Base-by-base conservation (phyloP, 2,888 invertebrate species). In the Heterodera filipjevi region DNA sequence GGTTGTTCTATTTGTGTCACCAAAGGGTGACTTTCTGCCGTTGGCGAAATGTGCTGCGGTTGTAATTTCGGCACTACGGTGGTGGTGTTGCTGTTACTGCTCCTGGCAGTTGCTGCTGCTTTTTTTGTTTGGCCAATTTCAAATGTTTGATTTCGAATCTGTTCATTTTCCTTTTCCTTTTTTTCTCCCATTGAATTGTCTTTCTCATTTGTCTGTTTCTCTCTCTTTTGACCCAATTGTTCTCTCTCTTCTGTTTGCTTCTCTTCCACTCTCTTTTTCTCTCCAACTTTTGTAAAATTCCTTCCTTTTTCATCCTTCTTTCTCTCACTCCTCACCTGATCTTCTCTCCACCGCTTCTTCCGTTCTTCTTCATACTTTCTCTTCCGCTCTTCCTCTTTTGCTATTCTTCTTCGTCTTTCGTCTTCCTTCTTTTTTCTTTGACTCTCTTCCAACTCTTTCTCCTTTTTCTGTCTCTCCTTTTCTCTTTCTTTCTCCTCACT, bases 231-330 rank as follows among this genome's bases (percentile, higher is more conserved):
- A 8, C 5, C 59, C n/a, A 8, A 59, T n/a, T 22, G 59, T 59
- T 27, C 59, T 59, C 3, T 59, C 27, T 8, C 27, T 59, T 59
- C 27, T 59, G 59, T 27, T 27, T 59, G 59, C 6, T 59, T 59
- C 59, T 59, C 59, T 59, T 59, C 59, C 59, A 59, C 6, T 59
- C 27, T 59, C 35, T 35, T 33, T 33, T 68, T 32, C 33, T n/a
- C 68, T 68, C 22, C 68, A 12, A 68, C 68, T 32, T 30, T 39
- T 6, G 27, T 35, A 73, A 27, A 27, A 27, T 76, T 70, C n/a
- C 3, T 73, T 35, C 71, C 22, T 30, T 71, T 49, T 77, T 77
- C 66, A 27, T 77, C 44, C 74, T 71, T 66, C 64, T 33, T 64
- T 30, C 76, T 64, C 39, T 76, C 66, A 72, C 64, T 72, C 33